A percentile compares a stretch with the other conserved stretches of the same genome.
phyloP scores from a whole-genome alignment of 2,888 invertebrate species.

The Hypomecis punctinalis region DNA sequence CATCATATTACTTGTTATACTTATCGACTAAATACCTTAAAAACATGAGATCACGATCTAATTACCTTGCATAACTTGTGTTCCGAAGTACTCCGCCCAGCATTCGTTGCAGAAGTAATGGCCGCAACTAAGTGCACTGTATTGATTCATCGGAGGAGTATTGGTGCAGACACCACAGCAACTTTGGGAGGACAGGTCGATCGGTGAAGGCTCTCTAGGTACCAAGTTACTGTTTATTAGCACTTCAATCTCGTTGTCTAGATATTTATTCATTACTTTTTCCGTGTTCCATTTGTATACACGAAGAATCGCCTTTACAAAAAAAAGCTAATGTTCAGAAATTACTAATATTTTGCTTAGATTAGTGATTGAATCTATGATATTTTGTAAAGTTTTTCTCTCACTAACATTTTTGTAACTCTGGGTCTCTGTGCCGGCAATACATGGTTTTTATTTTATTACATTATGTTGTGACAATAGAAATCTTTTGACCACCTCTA shows the following conservation, averaged over 20 bases:
- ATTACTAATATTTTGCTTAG: too few relatives aligned
- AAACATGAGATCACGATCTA: background rate
- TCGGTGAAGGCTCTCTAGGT: conserved; percentile 63
- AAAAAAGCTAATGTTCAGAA: too few relatives aligned
- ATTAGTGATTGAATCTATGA: too few relatives aligned
- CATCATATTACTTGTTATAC: too few relatives aligned
- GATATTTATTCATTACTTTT: conserved; percentile 92
- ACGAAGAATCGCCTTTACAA: conserved; percentile 90
- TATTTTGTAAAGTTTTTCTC: too few relatives aligned
- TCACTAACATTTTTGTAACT: too few relatives aligned
- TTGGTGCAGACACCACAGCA: conserved; percentile 92
- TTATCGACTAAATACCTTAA: too few relatives aligned
- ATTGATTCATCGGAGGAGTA: conserved; percentile 87
- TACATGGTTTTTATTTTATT: too few relatives aligned
- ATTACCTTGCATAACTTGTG: conserved; percentile 95
- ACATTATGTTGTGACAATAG: too few relatives aligned
- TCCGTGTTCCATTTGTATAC: conserved; percentile 95
- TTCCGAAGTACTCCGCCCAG: conserved; percentile 98
- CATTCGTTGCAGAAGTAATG: conserved; percentile 98
- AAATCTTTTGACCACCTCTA: too few relatives aligned
- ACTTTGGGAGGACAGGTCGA: conserved; percentile 63
- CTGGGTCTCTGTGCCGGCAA: too few relatives aligned
- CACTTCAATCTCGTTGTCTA: conserved; percentile 89
- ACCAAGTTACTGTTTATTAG: conserved; percentile 81
- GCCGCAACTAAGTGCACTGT: conserved; percentile 93